Percentiles rank a stretch among this genome's conserved stretches.
phyloP scores from a whole-genome alignment of 2,797 vertebrate genomes.

The Hypotaenidia philippensis region DNA sequence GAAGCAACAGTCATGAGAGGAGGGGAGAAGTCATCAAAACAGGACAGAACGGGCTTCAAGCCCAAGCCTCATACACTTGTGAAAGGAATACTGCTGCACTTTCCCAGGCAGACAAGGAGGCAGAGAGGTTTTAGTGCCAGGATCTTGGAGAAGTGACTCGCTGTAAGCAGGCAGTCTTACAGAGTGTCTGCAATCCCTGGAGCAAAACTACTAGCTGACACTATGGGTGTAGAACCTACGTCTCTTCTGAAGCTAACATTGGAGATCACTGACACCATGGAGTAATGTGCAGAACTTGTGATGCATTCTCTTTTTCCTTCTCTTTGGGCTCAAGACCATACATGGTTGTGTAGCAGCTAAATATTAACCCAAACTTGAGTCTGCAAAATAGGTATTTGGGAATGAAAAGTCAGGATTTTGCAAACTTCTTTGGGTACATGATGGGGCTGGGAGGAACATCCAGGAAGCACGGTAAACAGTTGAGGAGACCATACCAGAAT shows the following conservation, averaged over 20 bases:
- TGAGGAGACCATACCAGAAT: background rate
- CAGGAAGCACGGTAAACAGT: background rate
- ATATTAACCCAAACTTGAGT: background rate
- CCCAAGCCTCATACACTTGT: background rate
- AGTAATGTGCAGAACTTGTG: background rate
- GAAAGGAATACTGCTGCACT: background rate
- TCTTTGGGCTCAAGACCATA: background rate
- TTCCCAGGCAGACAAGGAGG: background rate
- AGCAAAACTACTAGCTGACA: background rate
- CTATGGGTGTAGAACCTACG: background rate
- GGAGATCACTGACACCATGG: background rate
- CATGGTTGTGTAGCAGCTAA: rapidly evolving
- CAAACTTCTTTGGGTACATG: background rate
- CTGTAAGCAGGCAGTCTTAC: background rate
- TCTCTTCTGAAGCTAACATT: background rate
- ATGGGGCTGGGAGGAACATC: background rate
- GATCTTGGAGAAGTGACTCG: background rate
- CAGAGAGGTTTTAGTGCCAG: background rate
- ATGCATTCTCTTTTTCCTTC: background rate
- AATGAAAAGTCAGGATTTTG: background rate
- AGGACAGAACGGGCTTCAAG: background rate
- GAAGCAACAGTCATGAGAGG: rapidly evolving
- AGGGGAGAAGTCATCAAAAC: background rate
- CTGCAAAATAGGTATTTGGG: background rate
- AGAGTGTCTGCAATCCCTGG: background rate